phyloP scores from a whole-genome alignment of 2,797 vertebrate species.

The Danio albolineatus region DNA sequence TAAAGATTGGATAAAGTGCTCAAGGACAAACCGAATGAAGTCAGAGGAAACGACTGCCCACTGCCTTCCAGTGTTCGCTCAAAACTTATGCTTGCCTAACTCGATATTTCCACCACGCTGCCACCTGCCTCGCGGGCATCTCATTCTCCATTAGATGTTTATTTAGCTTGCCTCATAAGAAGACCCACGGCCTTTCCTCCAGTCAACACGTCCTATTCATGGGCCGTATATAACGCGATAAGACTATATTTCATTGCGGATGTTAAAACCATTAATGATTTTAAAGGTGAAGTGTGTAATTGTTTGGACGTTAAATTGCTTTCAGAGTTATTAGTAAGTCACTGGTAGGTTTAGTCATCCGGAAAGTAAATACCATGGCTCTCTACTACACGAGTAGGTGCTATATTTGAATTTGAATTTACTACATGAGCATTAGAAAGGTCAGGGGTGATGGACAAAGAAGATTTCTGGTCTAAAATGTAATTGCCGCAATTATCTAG shows the following conservation, averaged over 20 bases:
- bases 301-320: neutral
- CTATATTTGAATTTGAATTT: too few relatives aligned
- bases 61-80: neutral
- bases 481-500: too few relatives aligned
- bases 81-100: conserved; percentile 24
- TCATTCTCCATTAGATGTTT: neutral
- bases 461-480: too few relatives aligned
- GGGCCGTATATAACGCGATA: neutral
- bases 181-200: neutral
- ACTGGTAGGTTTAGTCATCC: neutral
- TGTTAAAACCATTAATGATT: neutral
- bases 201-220: neutral
- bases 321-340: neutral
- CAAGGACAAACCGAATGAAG: conserved; percentile 17
- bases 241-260: neutral
- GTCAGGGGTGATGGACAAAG: too few relatives aligned
- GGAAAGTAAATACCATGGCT: neutral
- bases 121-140: conserved; percentile 14
- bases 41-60: conserved; percentile 13
- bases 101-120: conserved; percentile 9
- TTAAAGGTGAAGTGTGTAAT: neutral
- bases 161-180: neutral
- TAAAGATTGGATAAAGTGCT: conserved; percentile 8
- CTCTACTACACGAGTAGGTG: too few relatives aligned
- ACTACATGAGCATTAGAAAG: too few relatives aligned